Percentiles rank a stretch among this genome's conserved stretches.
Evolutionary conservation across 64 coral and sea anemone genomes (phyloP).

Genomic region (Acropora tenuis): DNA sequence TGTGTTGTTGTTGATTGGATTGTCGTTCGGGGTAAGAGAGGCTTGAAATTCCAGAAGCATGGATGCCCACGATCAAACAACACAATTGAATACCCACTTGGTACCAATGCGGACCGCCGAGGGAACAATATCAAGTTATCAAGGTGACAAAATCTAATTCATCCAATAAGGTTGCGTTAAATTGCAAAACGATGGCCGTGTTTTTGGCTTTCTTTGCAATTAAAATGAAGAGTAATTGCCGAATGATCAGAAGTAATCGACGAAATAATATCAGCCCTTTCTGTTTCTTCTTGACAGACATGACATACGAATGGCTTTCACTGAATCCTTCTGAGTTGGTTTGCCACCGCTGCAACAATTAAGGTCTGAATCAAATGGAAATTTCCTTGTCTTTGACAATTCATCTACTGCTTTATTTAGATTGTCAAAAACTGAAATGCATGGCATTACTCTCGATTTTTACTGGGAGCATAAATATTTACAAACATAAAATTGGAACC

Average conservation of each 20-base stretch:
- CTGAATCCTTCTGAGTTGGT: no score
- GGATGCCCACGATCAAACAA: not conserved
- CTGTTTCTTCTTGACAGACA: not conserved
- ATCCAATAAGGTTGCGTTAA: slow-evolving; percentile 1
- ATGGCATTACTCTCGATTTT: no score
- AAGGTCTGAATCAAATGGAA: no score
- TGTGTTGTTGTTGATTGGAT: no score
- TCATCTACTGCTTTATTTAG: no score
- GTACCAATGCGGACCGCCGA: not conserved
- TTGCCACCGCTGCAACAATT: no score
- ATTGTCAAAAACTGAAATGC: no score
- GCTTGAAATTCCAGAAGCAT: no score
- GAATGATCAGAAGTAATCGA: slow-evolving; percentile 19
- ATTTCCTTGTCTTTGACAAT: no score
- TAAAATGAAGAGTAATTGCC: not conserved
- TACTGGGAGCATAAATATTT: no score
- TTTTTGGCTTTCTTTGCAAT: not conserved
- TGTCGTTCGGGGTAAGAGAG: no score
- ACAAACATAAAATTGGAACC: no score
- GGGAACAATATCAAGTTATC: not conserved
- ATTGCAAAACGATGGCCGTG: slow-evolving; percentile 14
- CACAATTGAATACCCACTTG: not conserved
- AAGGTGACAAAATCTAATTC: slow-evolving; percentile 6
- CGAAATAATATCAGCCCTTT: slow-evolving; percentile 2
- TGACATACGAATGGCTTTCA: not conserved